Percentiles rank a stretch among this genome's conserved stretches.
phyloP scores from a whole-genome alignment of 1,140 invertebrate species.

The Anoplophora glabripennis region DNA sequence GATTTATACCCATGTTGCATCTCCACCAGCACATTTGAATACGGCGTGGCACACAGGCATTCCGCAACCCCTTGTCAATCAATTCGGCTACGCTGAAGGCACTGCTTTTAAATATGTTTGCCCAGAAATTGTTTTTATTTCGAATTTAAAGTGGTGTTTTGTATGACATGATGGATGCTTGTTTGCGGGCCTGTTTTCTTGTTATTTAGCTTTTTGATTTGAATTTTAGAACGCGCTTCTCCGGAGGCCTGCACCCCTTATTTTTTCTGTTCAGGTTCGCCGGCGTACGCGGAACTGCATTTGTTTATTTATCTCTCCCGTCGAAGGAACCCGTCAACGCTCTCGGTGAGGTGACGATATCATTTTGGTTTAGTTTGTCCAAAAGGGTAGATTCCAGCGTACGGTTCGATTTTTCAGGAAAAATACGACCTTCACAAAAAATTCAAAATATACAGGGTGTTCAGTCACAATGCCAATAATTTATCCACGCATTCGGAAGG shows the following conservation, averaged over 20 bases:
- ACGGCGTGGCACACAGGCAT: slow-evolving; percentile 11
- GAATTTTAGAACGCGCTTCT: slow-evolving; percentile 36
- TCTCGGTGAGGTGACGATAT: not conserved
- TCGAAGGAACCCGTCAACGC: not conserved
- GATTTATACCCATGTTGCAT: slow-evolving; percentile 32
- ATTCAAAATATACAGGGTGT: too few species aligned
- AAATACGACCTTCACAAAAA: too few species aligned
- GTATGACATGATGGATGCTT: slow-evolving; percentile 44
- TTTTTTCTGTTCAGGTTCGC: not conserved
- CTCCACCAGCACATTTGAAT: slow-evolving; percentile 32
- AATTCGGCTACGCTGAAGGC: slow-evolving; percentile 37
- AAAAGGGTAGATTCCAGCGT: not conserved
- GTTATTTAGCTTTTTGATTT: slow-evolving; percentile 43
- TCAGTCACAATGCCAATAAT: too few species aligned
- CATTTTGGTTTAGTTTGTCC: slow-evolving; percentile 1
- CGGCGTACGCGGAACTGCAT: not conserved
- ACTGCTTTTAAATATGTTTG: slow-evolving; percentile 47
- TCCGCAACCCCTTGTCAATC: slow-evolving; percentile 39
- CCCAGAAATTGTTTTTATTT: slow-evolving; percentile 46
- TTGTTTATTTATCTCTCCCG: slow-evolving; percentile 6
- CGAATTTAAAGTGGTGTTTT: slow-evolving; percentile 45
- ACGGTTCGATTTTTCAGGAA: too few species aligned
- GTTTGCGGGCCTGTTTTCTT: slow-evolving; percentile 39
- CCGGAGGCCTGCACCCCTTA: slow-evolving; percentile 1
- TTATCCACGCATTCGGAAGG: too few species aligned